Conservation (phyloP, 2,113 vertebrate species). For the Gymnarchus niloticus region DNA sequence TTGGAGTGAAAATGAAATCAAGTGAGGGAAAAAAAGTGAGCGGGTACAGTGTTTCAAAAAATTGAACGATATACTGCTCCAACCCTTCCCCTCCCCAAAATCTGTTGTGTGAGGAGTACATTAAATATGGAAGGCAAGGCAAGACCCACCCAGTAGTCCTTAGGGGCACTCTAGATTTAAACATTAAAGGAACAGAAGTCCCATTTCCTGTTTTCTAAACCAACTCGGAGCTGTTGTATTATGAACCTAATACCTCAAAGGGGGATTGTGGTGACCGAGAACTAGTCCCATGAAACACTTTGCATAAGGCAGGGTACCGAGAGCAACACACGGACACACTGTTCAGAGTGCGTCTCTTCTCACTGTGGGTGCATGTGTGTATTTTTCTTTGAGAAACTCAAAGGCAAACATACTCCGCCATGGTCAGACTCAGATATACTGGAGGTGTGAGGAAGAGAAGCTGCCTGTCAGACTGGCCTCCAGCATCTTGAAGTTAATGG, state of each 20-base stretch:
- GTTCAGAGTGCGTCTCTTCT: too few relatives aligned
- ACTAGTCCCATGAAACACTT: neutral
- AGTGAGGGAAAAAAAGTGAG: neutral
- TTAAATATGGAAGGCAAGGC: too few relatives aligned
- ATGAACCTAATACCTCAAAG: neutral
- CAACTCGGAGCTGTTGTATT: neutral
- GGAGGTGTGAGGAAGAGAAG: neutral
- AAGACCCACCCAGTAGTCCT: neutral
- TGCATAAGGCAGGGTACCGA: neutral
- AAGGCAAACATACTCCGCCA: too few relatives aligned
- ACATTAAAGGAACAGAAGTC: neutral
- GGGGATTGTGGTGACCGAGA: neutral
- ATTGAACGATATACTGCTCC: neutral
- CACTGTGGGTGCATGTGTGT: too few relatives aligned
- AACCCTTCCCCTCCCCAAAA: neutral
- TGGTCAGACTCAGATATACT: too few relatives aligned
- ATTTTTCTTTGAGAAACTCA: too few relatives aligned
- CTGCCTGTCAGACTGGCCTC: neutral
- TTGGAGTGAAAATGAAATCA: neutral
- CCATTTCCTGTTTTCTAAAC: neutral
- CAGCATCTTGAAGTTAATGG: neutral
- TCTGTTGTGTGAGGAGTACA: neutral
- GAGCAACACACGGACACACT: neutral
- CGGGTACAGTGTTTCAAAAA: neutral
- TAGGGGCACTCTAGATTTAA: neutral